Evolutionary conservation across 2,797 vertebrate species (phyloP).

Genomic region (Paramormyrops hopkinsi): DNA sequence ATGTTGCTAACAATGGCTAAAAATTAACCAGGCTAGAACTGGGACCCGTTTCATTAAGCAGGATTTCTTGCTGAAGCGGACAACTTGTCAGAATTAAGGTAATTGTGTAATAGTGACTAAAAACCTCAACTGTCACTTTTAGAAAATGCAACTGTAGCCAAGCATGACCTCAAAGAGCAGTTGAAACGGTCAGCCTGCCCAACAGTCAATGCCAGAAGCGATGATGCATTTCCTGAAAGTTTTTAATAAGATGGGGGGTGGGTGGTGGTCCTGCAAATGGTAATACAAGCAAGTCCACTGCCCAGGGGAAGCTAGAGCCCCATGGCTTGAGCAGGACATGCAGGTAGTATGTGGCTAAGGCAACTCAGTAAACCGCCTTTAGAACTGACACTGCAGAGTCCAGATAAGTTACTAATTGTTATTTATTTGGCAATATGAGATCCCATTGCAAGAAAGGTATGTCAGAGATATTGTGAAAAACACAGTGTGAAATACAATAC

Average conservation of each 20-base stretch:
- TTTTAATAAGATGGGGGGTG: background rate
- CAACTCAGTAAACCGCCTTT: background rate
- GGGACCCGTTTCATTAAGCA: too few species aligned
- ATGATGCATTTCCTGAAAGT: background rate
- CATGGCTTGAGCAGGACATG: background rate
- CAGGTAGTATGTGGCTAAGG: background rate
- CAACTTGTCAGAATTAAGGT: too few species aligned
- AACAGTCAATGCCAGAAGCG: background rate
- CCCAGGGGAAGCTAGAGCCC: background rate
- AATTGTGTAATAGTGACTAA: background rate
- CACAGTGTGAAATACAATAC: background rate
- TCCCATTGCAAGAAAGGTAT: background rate
- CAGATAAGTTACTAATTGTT: background rate
- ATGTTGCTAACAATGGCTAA: too few species aligned
- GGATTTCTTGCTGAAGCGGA: too few species aligned
- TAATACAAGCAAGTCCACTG: background rate
- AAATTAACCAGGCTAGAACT: too few species aligned
- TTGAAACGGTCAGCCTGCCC: background rate
- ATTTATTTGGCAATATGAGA: background rate
- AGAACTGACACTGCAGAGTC: background rate
- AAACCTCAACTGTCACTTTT: background rate
- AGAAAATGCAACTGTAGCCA: background rate
- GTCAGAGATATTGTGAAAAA: background rate
- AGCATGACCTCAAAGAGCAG: background rate
- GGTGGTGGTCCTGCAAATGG: background rate